Evolutionary conservation across 2,113 vertebrate species (phyloP).

Genomic region (Propithecus coquereli): DNA sequence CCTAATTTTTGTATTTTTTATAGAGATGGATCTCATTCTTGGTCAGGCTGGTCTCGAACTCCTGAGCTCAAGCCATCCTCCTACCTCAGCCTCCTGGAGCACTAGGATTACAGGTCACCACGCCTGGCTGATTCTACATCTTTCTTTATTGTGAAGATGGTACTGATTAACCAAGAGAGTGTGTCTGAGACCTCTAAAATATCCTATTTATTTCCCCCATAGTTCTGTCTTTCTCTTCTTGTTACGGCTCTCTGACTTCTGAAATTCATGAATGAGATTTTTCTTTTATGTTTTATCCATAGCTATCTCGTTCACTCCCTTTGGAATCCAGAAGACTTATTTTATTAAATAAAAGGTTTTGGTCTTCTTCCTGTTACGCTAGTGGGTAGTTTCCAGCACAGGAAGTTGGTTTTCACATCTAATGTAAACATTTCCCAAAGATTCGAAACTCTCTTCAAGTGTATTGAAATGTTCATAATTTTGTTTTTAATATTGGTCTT

Average conservation of each 20-base stretch:
- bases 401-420: neutral
- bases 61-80: no score
- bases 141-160: neutral
- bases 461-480: neutral
- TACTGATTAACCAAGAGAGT: neutral
- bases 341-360: conserved; percentile 34
- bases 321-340: neutral
- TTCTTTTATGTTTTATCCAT: conserved; percentile 20
- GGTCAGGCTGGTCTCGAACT: no score
- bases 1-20: no score
- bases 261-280: conserved; percentile 1
- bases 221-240: neutral
- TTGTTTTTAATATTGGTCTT: neutral
- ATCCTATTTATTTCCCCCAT: neutral
- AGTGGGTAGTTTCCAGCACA: neutral
- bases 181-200: neutral
- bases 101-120: no score
- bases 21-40: no score
- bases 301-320: neutral
- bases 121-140: no score
- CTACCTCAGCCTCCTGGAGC: no score
- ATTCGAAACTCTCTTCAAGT: neutral
- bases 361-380: neutral
- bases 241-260: neutral
- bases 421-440: neutral